These are phyloP conservation scores for Agriopis aurantiaria DNA, from an alignment of 2,888 invertebrate genomes.

Conservation along the genomic window DNA sequence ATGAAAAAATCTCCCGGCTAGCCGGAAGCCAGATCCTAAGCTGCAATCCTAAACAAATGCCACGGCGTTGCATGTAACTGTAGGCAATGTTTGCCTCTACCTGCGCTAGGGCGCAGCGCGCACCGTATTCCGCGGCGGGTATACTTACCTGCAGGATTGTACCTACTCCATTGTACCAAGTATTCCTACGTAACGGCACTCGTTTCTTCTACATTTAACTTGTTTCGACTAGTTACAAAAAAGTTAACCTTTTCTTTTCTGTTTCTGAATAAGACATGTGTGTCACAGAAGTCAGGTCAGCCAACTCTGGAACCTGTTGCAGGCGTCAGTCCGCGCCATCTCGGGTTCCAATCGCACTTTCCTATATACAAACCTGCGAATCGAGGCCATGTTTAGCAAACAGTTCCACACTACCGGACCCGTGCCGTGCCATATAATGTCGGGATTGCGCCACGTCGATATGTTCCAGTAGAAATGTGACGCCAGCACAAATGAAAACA, in stretches of 20 bases:
- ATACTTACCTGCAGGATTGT: no score
- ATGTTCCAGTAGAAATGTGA: slow-evolving; percentile 32
- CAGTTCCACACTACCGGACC: background rate
- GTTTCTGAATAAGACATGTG: no score
- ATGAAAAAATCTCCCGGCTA: no score
- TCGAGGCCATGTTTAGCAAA: slow-evolving; percentile 9
- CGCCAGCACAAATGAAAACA: slow-evolving; percentile 39
- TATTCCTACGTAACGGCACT: no score
- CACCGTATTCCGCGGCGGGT: no score
- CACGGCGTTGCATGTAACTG: no score
- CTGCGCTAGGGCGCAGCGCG: no score
- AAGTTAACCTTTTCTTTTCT: background rate
- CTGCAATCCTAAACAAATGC: no score
- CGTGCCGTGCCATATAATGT: background rate
- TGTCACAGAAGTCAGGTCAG: background rate
- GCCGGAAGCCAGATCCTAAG: no score
- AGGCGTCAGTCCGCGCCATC: background rate
- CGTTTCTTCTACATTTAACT: background rate
- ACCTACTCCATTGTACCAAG: no score
- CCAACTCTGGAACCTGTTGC: background rate
- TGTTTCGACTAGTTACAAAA: background rate
- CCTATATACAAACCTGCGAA: slow-evolving; percentile 18
- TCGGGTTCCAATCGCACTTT: background rate
- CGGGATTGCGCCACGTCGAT: slow-evolving; percentile 6
- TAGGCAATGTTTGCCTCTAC: background rate